These are phyloP conservation scores for Malurus cyaneus DNA, from an alignment of 2,113 vertebrate genomes.

Conservation along the genomic window DNA sequence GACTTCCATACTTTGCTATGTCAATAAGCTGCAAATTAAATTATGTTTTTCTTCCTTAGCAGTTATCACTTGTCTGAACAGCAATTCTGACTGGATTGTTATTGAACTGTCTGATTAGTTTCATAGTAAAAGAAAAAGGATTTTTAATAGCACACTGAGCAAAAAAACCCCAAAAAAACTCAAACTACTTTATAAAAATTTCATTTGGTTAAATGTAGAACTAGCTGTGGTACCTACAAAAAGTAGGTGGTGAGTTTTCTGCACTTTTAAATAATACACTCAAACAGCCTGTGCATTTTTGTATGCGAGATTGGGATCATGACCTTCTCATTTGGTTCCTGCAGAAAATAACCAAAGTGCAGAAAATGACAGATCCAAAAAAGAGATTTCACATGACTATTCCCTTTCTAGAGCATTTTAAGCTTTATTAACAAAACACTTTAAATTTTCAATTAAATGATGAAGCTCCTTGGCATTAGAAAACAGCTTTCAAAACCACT, in stretches of 20 bases:
- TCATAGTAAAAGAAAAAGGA: not conserved
- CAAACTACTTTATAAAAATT: not conserved
- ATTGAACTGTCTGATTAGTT: not conserved
- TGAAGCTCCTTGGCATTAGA: not conserved
- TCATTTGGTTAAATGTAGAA: not conserved
- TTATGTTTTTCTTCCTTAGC: not conserved
- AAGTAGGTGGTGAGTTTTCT: not conserved
- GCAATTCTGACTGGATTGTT: not conserved
- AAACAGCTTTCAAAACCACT: slow-evolving; percentile 4
- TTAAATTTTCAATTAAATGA: not conserved
- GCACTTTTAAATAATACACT: not conserved
- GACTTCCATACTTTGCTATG: not conserved
- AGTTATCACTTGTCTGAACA: not conserved
- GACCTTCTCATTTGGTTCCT: not conserved
- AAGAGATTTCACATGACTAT: not conserved
- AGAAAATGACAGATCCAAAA: not conserved
- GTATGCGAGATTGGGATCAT: not conserved
- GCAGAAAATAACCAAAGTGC: not conserved
- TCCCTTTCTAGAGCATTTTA: slow-evolving; percentile 3
- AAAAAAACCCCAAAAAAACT: not conserved
- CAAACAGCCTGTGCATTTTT: not conserved
- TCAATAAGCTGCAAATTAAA: not conserved
- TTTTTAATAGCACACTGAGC: not conserved
- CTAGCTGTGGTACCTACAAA: not conserved
- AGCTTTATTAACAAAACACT: slow-evolving; percentile 14